Base-by-base conservation (phyloP, 1,140 invertebrate genomes). In the Zaprionus lachaisei region DNA sequence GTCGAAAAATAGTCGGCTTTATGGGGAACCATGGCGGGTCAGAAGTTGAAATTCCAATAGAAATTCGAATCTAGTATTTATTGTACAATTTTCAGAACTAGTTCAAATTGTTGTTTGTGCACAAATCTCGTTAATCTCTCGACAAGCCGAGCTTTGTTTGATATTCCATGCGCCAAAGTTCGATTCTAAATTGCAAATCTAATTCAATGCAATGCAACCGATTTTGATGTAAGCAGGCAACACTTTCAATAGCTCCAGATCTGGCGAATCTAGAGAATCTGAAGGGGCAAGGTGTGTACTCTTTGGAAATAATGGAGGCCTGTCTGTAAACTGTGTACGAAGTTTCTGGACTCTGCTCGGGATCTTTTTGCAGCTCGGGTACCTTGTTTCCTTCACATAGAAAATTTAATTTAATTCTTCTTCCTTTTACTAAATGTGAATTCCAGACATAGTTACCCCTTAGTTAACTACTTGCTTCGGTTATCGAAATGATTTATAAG, bases 91-190 rank as follows among this genome's bases (percentile, higher is more conserved):
- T 26, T 61, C 26, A 22, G 22, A 41, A 41, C 58, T 26, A 44
- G 38, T 44, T 61, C 37, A 44, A 61, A 61, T 61, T 61, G 38
- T 44, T 51, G 38, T 61, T 51, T 51, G n/a, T 44, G 58, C 58
- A 24, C 37, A 26, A 61, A 44, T 44, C 6, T 56, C 22, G 26
- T 56, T 56, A 56, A 51, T 51, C 20, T 24, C 47, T 12, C 47
- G 4, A 2, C 17, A 7, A 11, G 15, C 5, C 15, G 15, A 49
- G 9, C 44, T 31, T 47, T 38, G 12, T 24, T 22, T 38, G 17
- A 47, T 47, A 47, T 47, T 20, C 44, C n/a, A 47, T 49, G 44
- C 14, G 17, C 47, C 7, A 26, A 49, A 22, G 38, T 44, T 20
- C 11, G 3, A 41, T 11, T 24, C 9, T 1, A 51, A 51, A 51